Evolutionary conservation across 2,888 invertebrate species (phyloP), one percentile per base, ranked within the genome.

Genomic region (Coelopa pilipes): DNA sequence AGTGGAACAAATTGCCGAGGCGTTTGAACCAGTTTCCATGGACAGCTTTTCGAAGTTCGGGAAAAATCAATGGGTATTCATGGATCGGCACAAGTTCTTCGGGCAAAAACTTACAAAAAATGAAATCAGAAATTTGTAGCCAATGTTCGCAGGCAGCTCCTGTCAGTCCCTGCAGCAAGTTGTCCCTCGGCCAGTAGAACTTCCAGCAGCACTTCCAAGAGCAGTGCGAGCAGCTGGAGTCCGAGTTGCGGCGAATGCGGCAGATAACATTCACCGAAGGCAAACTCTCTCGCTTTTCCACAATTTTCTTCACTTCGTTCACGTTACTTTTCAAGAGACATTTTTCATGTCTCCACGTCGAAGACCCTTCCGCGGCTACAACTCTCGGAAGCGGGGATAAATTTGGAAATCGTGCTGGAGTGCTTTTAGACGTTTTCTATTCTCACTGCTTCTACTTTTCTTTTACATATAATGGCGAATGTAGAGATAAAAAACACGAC

Each of bases 391-490:
- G 46, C 12, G 60, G 50, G 21, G 15, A 12, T 2, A 62, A 49
- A 70, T 62, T 60, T 70, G 49, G 49, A 21, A 12, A 17, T 47
- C 50, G 47, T 70, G 47, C 60, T 60, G 60, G 57, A 59, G 49
- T 45, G 45, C 34, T 50, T 67, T 34, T n/a, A 4, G 49, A 34
- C n/a, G 34, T 45, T 24, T 17, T 46, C 46, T 67, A 34, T 53
- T 49, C 11, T 21, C n/a, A 24, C 21, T n/a, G n/a, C 57, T 69
- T 17, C 69, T 57, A 24, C 57, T 57, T 68, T 55, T 53, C 15
- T 11, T 46, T 17, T 63, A 13, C n/a, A 45, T 67, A 57, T 69
- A 69, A 69, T 69, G 57, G 57, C 69, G 69, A 69, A 69, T n/a
- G 49, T 66, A 50, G 46, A 15, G 57, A 57, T 57, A 13, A 34